phyloP scores from a whole-genome alignment of 2,113 vertebrate species.

The Colossoma macropomum region DNA sequence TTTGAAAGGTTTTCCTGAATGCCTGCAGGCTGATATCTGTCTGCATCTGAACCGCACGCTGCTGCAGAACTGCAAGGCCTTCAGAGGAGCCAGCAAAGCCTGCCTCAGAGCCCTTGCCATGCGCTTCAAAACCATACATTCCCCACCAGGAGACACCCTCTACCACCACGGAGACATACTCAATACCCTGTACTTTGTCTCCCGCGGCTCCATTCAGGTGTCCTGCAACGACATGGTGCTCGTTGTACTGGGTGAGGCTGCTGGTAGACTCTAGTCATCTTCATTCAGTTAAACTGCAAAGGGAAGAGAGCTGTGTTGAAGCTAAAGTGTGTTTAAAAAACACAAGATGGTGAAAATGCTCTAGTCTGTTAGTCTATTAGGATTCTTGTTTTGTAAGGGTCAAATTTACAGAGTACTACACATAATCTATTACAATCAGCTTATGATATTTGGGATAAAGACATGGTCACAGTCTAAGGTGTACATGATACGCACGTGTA shows the following conservation, averaged over 20 bases:
- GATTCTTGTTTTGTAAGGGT: no score
- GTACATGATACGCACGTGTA: no score
- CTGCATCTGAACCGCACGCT: conserved; percentile 93
- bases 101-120: conserved; percentile 88
- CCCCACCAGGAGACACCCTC: conserved; percentile 91
- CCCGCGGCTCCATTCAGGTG: conserved; percentile 92
- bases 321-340: no score
- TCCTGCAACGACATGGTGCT: conserved; percentile 88
- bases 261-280: neutral
- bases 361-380: no score
- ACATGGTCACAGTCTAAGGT: no score
- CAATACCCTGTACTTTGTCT: conserved; percentile 93
- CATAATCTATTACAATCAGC: no score
- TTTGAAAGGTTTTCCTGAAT: conserved; percentile 94
- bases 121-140: conserved; percentile 92
- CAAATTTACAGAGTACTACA: no score
- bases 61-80: conserved; percentile 92
- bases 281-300: no score
- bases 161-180: conserved; percentile 92
- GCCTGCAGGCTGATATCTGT: conserved; percentile 95
- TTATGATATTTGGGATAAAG: no score
- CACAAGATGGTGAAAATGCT: no score
- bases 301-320: no score
- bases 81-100: conserved; percentile 89
- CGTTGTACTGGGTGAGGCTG: conserved; percentile 85